Percentiles rank a stretch among this genome's conserved stretches.
phyloP scores from a whole-genome alignment of 2,888 invertebrate species.

The Aspidapion aeneum region DNA sequence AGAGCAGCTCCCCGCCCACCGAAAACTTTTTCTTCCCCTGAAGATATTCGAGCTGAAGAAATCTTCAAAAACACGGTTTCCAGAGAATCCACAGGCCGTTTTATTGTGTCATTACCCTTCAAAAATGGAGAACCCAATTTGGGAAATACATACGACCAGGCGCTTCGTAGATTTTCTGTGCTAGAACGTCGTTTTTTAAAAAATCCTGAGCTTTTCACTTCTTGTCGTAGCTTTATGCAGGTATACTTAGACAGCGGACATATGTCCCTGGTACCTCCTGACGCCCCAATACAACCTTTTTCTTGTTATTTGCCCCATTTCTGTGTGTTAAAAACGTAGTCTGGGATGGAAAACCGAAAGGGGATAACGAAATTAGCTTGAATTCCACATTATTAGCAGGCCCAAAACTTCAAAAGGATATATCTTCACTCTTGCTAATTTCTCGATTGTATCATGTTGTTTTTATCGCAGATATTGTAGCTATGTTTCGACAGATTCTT shows the following conservation, averaged over 20 bases:
- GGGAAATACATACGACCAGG: background rate
- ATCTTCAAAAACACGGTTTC: conserved; percentile 2
- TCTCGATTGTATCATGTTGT: background rate
- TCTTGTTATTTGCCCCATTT: background rate
- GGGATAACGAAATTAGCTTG: background rate
- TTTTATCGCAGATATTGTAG: no score
- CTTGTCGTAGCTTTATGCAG: conserved; percentile 10
- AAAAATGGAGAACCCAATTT: background rate
- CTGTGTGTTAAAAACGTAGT: background rate
- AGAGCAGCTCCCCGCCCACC: no score
- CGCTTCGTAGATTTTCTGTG: conserved; percentile 5
- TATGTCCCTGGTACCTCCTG: conserved; percentile 4
- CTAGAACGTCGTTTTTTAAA: conserved; percentile 9
- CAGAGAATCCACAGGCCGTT: background rate
- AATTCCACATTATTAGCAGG: background rate
- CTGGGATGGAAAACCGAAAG: background rate
- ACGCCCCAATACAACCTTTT: background rate
- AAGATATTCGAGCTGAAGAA: background rate
- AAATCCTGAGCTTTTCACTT: conserved; percentile 4
- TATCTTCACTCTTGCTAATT: background rate
- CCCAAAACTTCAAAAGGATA: background rate
- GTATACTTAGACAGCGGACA: background rate
- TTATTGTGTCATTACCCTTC: background rate
- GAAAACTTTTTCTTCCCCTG: conserved; percentile 1
- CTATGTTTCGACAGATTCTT: background rate